These are phyloP conservation scores for Drosophila busckii DNA, from an alignment of 1,140 invertebrate species.

Conservation along the genomic window DNA sequence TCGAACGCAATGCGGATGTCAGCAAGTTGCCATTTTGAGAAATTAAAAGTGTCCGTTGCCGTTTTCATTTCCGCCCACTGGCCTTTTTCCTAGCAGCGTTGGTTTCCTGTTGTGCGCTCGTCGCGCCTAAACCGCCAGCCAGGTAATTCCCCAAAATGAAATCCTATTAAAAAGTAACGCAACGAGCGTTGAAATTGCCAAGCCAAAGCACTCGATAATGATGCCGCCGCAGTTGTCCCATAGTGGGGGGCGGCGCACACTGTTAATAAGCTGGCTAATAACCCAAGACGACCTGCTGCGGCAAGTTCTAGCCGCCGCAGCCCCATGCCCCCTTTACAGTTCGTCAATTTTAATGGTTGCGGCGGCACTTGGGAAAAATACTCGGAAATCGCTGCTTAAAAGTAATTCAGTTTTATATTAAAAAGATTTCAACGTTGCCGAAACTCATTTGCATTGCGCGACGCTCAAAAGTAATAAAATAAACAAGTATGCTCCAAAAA, in stretches of 20 bases:
- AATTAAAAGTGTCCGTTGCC: conserved; percentile 73
- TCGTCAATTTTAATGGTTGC: conserved; percentile 75
- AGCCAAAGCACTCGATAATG: conserved; percentile 72
- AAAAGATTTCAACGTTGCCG: conserved; percentile 59
- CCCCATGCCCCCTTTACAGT: conserved; percentile 57
- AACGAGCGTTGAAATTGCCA: conserved; percentile 38
- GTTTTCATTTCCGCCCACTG: conserved; percentile 70
- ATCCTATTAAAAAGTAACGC: conserved; percentile 65
- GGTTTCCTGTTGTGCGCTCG: background rate
- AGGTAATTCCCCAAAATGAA: conserved; percentile 71
- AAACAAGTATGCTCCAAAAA: conserved; percentile 62
- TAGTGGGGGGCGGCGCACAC: conserved; percentile 1
- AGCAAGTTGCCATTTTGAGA: conserved; percentile 72
- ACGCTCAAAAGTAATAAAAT: conserved; percentile 67
- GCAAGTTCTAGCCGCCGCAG: conserved; percentile 4
- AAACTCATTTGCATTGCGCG: conserved; percentile 35
- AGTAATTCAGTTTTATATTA: conserved; percentile 77
- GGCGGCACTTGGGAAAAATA: conserved; percentile 33
- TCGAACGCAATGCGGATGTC: conserved; percentile 63
- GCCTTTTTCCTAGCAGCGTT: conserved; percentile 26
- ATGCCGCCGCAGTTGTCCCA: conserved; percentile 36
- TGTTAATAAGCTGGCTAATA: conserved; percentile 74
- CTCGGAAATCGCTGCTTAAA: conserved; percentile 75
- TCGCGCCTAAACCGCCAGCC: conserved; percentile 10
- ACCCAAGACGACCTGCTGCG: conserved; percentile 57